Percentiles rank a stretch among this genome's conserved stretches.
Conservation (phyloP, 2,113 vertebrate genomes). For the Otocyon megalotis region DNA sequence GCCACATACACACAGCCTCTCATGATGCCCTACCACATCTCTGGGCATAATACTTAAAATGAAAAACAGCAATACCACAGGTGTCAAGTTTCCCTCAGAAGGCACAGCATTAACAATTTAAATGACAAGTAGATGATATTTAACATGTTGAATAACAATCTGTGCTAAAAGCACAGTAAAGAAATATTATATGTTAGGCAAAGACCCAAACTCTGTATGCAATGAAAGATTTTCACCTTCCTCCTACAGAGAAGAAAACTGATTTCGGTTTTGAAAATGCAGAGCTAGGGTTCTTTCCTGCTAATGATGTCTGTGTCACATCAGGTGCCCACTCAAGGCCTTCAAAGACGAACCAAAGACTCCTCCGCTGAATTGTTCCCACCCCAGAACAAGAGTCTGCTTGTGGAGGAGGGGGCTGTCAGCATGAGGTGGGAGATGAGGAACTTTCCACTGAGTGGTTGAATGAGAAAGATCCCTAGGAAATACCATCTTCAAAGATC, state of each 20-base stretch:
- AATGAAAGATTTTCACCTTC: background rate
- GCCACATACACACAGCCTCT: background rate
- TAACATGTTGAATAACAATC: slow-evolving; percentile 62
- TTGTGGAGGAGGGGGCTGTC: background rate
- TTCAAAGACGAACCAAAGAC: background rate
- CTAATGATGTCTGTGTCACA: background rate
- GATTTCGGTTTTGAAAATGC: slow-evolving; percentile 21
- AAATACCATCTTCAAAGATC: background rate
- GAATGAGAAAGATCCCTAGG: background rate
- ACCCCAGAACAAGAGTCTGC: background rate
- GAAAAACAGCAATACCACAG: background rate
- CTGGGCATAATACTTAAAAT: background rate
- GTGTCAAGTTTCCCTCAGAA: background rate
- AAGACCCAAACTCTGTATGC: background rate
- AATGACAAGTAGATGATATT: slow-evolving; percentile 46
- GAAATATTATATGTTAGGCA: slow-evolving; percentile 7
- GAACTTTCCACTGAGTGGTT: background rate
- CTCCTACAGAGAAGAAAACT: background rate
- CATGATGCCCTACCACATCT: background rate
- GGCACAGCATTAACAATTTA: slow-evolving; percentile 3
- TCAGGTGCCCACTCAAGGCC: background rate
- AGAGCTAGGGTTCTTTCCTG: background rate
- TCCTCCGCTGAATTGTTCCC: background rate
- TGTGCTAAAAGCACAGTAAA: slow-evolving; percentile 46
- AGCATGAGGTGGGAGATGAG: background rate